These are phyloP conservation scores for Maniola hyperantus DNA, from an alignment of 2,888 invertebrate genomes.

Conservation along the genomic window DNA sequence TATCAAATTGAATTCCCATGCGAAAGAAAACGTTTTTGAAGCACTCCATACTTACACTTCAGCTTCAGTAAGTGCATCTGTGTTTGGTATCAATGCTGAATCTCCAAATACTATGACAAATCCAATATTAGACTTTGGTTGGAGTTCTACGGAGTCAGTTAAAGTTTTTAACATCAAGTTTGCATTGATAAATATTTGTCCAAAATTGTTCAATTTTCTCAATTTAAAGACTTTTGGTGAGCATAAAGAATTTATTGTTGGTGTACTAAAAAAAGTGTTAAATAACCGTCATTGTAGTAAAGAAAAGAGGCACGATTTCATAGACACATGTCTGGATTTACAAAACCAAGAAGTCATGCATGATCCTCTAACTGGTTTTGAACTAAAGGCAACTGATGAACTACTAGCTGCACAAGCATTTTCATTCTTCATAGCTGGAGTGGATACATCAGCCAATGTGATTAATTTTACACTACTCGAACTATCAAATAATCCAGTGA, in stretches of 20 bases:
- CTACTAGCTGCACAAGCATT: constrained; percentile 70
- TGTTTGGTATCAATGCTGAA: constrained; percentile 69
- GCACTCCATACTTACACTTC: constrained; percentile 58
- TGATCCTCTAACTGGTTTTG: constrained; percentile 39
- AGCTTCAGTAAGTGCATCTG: constrained; percentile 61
- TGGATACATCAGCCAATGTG: constrained; percentile 63
- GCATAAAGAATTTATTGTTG: constrained; percentile 59
- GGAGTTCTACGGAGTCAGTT: constrained; percentile 49
- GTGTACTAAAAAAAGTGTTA: constrained; percentile 56
- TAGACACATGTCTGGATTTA: constrained; percentile 59
- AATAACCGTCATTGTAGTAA: constrained; percentile 47
- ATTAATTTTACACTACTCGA: constrained; percentile 57
- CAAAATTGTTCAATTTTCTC: constrained; percentile 49
- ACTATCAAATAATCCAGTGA: constrained; percentile 55
- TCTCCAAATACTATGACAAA: constrained; percentile 61
- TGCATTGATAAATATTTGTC: constrained; percentile 46
- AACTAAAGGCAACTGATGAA: constrained; percentile 48
- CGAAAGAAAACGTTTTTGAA: constrained; percentile 51
- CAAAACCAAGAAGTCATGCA: constrained; percentile 41
- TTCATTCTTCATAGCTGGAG: constrained; percentile 70
- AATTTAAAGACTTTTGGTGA: constrained; percentile 56
- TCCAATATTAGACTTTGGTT: constrained; percentile 59
- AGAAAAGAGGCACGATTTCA: constrained; percentile 55
- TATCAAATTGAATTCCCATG: constrained; percentile 47
- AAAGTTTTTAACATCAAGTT: constrained; percentile 45